Evolutionary conservation across 2,888 invertebrate species (phyloP).

Genomic region (Hybos culiciformis): DNA sequence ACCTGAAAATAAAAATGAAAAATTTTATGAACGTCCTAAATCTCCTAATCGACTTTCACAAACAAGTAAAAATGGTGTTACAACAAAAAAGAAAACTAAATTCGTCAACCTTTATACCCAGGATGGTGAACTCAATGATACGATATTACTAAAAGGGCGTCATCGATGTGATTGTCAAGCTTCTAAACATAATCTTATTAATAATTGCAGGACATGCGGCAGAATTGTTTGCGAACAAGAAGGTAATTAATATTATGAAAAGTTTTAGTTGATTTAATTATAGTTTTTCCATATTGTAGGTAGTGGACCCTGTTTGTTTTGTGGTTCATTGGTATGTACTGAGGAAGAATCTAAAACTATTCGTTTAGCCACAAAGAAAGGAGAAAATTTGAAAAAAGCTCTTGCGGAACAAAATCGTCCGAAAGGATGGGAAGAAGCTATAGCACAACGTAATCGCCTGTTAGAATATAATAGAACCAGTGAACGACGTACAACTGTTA

Average conservation of each 20-base stretch:
- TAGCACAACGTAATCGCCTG: constrained; percentile 64
- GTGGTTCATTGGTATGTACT: constrained; percentile 72
- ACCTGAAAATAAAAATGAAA: constrained; percentile 7
- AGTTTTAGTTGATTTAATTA: no score
- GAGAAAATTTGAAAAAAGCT: constrained; percentile 49
- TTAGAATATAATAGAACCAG: constrained; percentile 74
- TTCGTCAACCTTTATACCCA: constrained; percentile 60
- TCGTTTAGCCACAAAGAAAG: constrained; percentile 50
- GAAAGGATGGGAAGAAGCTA: constrained; percentile 53
- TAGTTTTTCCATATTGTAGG: no score
- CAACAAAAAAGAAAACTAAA: constrained; percentile 48
- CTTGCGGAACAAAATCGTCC: constrained; percentile 47
- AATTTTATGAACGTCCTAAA: constrained; percentile 7
- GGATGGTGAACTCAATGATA: constrained; percentile 49
- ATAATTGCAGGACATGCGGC: constrained; percentile 89
- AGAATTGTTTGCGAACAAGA: constrained; percentile 91
- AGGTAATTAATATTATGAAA: no score
- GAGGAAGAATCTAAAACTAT: constrained; percentile 55
- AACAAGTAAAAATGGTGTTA: constrained; percentile 20
- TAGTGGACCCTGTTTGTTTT: constrained; percentile 89
- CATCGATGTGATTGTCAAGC: constrained; percentile 89
- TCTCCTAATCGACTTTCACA: constrained; percentile 14
- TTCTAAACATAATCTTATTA: constrained; percentile 72
- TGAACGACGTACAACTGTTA: constrained; percentile 36
- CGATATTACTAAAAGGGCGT: constrained; percentile 55